phyloP scores from a whole-genome alignment of 2,797 vertebrate genomes.

The Pteropus rufus region DNA sequence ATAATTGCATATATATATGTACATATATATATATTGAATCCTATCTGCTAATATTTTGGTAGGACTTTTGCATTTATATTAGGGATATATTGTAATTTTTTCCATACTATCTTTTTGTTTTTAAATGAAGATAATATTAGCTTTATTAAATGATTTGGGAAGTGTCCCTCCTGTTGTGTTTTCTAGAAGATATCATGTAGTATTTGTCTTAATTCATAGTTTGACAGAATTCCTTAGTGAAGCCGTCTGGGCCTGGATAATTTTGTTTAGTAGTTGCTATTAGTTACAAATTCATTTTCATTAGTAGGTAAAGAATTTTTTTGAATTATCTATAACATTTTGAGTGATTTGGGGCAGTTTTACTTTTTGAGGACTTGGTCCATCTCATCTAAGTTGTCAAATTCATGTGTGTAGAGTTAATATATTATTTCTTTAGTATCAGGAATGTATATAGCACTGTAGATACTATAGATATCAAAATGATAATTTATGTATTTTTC shows the following conservation, averaged over 20 bases:
- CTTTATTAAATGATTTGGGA: not conserved
- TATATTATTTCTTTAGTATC: not conserved
- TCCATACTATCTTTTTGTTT: not conserved
- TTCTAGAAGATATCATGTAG: not conserved
- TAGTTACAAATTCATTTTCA: not conserved
- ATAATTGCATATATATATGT: too few species aligned
- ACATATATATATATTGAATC: not conserved
- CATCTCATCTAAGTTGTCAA: not conserved
- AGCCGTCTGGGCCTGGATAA: not conserved
- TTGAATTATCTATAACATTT: not conserved
- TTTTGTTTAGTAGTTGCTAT: not conserved
- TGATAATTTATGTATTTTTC: not conserved
- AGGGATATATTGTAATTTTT: not conserved
- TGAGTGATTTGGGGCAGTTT: not conserved
- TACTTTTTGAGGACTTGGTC: not conserved
- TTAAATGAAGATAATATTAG: not conserved
- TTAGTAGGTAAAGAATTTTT: too few species aligned
- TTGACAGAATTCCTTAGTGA: not conserved
- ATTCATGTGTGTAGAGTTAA: not conserved
- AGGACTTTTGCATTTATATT: not conserved
- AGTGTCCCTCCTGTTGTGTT: not conserved
- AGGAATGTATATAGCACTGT: too few species aligned
- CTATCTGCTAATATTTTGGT: not conserved
- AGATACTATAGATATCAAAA: too few species aligned
- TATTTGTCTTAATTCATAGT: not conserved